Conservation (phyloP, 1,140 invertebrate species). For the Dendroctonus ponderosae region DNA sequence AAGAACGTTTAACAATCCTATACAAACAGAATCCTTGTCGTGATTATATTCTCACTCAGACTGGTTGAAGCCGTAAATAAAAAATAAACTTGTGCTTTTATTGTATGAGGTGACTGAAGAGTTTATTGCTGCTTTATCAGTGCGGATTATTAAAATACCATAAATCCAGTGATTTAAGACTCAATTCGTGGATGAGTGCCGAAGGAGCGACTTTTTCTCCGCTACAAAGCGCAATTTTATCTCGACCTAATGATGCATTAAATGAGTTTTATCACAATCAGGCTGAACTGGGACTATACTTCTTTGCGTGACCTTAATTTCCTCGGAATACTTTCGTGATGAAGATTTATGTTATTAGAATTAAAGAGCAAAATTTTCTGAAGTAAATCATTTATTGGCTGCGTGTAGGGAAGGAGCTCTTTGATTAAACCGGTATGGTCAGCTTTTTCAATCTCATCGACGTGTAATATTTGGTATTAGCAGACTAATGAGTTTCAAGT, state of each 20-base stretch:
- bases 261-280: conserved; percentile 11
- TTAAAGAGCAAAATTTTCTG: neutral
- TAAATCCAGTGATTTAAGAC: too few species aligned
- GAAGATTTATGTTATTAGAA: conserved; percentile 1
- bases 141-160: too few species aligned
- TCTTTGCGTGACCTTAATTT: conserved; percentile 9
- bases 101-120: too few species aligned
- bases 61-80: neutral
- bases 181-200: neutral
- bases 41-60: neutral
- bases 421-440: too few species aligned
- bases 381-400: too few species aligned
- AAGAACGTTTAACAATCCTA: too few species aligned
- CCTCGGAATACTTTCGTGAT: neutral
- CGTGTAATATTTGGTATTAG: conserved; percentile 1
- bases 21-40: too few species aligned
- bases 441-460: neutral
- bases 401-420: too few species aligned
- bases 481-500: conserved; percentile 1
- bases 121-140: too few species aligned
- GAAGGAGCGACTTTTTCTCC: conserved; percentile 9
- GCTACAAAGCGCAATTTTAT: neutral
- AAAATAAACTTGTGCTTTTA: neutral
- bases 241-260: conserved; percentile 6
- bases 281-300: conserved; percentile 1